Conservation (phyloP, 2,888 invertebrate genomes). For the Neria commutata region DNA sequence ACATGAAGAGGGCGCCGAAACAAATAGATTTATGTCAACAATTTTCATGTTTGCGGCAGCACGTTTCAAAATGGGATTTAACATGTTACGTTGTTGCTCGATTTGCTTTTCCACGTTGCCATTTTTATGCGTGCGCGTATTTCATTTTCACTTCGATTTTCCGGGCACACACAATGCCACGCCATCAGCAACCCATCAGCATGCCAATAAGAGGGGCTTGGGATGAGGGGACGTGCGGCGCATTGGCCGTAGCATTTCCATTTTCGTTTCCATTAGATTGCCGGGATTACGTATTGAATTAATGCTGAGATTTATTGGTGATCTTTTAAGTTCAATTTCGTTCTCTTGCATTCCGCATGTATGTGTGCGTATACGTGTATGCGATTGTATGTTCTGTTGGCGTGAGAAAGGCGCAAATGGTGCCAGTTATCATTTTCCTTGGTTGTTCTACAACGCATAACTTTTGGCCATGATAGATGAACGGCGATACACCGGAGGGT, state of each 20-base stretch:
- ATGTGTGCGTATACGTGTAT: slow-evolving; percentile 2
- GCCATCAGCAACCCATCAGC: too few species aligned
- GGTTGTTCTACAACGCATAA: too few species aligned
- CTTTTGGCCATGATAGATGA: too few species aligned
- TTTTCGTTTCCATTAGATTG: neutral
- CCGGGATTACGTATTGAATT: slow-evolving; percentile 1
- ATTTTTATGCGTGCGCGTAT: too few species aligned
- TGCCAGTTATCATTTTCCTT: slow-evolving; percentile 57
- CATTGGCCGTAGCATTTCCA: too few species aligned
- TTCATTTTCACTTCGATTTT: neutral
- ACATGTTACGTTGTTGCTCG: neutral
- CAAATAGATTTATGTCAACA: slow-evolving; percentile 5
- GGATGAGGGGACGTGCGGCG: too few species aligned
- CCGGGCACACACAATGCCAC: too few species aligned
- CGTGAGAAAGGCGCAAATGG: slow-evolving; percentile 23
- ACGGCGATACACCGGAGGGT: too few species aligned
- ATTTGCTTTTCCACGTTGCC: neutral
- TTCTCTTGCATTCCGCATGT: too few species aligned
- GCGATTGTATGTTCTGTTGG: too few species aligned
- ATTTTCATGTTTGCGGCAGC: slow-evolving; percentile 4
- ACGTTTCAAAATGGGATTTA: slow-evolving; percentile 5
- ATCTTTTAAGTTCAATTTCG: too few species aligned
- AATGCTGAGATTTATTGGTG: neutral
- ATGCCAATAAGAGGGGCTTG: too few species aligned
- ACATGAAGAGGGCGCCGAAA: neutral